A percentile compares a stretch with the other conserved stretches of the same genome.
Conservation (phyloP, 2,797 vertebrate genomes). For the Danionella dracula region DNA sequence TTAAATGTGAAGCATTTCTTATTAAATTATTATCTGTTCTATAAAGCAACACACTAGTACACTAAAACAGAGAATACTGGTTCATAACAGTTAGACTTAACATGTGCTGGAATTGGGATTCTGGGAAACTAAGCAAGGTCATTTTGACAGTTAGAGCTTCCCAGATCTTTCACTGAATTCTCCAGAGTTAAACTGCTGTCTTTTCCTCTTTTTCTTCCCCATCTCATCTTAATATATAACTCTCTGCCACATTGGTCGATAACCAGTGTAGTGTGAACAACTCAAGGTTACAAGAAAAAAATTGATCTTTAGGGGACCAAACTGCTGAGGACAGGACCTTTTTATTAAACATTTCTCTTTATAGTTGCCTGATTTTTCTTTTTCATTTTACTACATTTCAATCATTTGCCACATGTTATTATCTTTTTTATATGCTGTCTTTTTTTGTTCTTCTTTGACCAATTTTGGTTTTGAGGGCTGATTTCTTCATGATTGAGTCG, state of each 20-base stretch:
- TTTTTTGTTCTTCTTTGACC: neutral
- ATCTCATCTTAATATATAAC: neutral
- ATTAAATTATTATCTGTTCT: too few species aligned
- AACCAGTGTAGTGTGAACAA: neutral
- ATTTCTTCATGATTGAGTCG: neutral
- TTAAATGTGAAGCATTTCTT: too few species aligned
- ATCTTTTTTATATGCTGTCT: neutral
- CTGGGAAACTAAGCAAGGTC: neutral
- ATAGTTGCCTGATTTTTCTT: neutral
- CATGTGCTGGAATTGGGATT: neutral
- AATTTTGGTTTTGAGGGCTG: too few species aligned
- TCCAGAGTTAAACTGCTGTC: neutral
- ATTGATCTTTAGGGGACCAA: too few species aligned
- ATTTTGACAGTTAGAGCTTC: neutral
- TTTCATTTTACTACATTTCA: too few species aligned
- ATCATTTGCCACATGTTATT: too few species aligned
- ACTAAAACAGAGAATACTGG: neutral
- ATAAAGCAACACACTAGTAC: neutral
- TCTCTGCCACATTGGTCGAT: neutral
- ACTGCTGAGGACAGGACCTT: too few species aligned
- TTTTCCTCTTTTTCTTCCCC: neutral
- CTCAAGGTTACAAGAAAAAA: neutral
- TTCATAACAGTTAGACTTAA: neutral
- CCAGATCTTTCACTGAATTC: neutral
- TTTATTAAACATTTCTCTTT: neutral